These are phyloP conservation scores for Chaunax sp. DNA, from an alignment of 2,797 vertebrate genomes.

Conservation along the genomic window DNA sequence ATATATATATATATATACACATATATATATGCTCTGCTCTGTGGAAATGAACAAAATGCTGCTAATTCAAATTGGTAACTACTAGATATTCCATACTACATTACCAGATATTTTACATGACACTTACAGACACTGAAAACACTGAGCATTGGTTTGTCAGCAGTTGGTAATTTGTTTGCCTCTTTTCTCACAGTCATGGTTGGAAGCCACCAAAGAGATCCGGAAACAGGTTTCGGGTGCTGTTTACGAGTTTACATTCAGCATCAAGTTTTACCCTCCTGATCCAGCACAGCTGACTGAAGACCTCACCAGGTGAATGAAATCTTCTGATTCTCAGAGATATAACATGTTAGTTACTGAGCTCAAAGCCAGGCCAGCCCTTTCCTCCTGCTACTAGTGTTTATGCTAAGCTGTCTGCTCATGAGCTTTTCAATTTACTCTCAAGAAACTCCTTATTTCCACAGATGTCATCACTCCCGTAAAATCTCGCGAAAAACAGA, in stretches of 20 bases:
- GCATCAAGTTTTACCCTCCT: slow-evolving; percentile 96
- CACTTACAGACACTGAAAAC: too few species aligned
- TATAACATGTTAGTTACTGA: not conserved
- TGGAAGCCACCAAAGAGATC: slow-evolving; percentile 95
- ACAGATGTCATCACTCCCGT: not conserved
- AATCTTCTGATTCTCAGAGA: not conserved
- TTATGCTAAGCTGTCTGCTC: not conserved
- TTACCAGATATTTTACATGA: not conserved
- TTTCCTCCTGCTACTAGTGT: too few species aligned
- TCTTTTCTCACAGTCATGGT: slow-evolving; percentile 87
- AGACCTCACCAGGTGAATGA: slow-evolving; percentile 93
- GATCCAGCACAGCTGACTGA: slow-evolving; percentile 95
- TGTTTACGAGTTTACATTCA: slow-evolving; percentile 94
- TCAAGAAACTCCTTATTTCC: not conserved
- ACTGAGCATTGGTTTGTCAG: not conserved
- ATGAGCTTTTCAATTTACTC: not conserved
- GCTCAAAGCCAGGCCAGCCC: too few species aligned
- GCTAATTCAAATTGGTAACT: too few species aligned
- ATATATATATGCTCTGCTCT: too few species aligned
- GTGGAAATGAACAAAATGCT: too few species aligned
- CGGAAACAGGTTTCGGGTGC: slow-evolving; percentile 92
- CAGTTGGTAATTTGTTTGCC: not conserved
- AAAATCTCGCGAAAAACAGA: not conserved
- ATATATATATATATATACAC: too few species aligned
- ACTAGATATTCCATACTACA: not conserved